Base-by-base conservation (phyloP, 2,797 vertebrate genomes). In the Vultur gryphus region DNA sequence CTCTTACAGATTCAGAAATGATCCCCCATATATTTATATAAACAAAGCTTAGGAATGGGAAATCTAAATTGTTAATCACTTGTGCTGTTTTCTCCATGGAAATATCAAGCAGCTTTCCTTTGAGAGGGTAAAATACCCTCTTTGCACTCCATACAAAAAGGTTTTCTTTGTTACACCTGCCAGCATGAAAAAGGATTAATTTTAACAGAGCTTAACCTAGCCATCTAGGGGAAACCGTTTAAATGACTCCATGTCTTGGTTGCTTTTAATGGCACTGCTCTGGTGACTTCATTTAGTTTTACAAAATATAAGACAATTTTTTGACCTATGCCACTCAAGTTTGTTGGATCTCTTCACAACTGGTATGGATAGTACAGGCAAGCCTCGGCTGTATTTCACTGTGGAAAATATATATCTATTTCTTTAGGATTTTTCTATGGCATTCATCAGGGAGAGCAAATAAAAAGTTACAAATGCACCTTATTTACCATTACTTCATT, bases 81-180 rank as follows among this genome's bases (percentile, higher is more conserved):
- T 96, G 93, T 95, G 94, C 87, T 90, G 84, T 96, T 95, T 96
- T 95, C 95, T 95, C 94, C 84, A 86, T 93, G 97, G 93, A 94
- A 95, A 96, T 97, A 95, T 97, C 96, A 93, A 95, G 91, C 96
- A 89, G 94, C 95, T 96, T 91, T 95, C 93, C 77, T 97, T 95
- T 93, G 95, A 97, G 78, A 96, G 89, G 87, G 92, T 87, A 93
- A 94, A 97, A 97, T 95, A 95, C 95, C 96, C 92, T 96, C 92
- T 97, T 90, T 96, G 92, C 95, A 93, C 77, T 91, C 84, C 58
- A 71, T 95, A 96, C 89, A 97, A 97, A 98, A 97, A 97, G 95
- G 92, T 95, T 94, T 95, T 91, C 96, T 97, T 97, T 97, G 97
- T 98, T 97, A 97, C 96, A 97, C 95, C 95, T 98, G 98, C 96